Evolutionary conservation across 2,888 invertebrate genomes (phyloP).

Genomic region (Adelphocoris suturalis): DNA sequence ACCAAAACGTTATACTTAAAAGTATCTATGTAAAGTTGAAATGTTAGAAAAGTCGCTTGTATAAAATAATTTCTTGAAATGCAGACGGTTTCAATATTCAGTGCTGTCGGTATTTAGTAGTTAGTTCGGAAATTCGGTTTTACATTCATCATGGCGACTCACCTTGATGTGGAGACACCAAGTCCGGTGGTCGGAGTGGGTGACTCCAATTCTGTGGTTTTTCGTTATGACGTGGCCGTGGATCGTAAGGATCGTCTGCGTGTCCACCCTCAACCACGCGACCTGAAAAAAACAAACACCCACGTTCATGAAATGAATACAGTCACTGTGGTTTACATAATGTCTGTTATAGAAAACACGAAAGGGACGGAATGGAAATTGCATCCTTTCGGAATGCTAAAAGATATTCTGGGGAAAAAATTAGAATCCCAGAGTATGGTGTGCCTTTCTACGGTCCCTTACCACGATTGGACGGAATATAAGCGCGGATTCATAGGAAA

Average conservation of each 20-base stretch:
- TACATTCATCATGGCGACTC: neutral
- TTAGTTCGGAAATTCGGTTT: no score
- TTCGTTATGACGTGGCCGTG: slow-evolving; percentile 94
- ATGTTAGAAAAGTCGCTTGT: no score
- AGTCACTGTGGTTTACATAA: slow-evolving; percentile 59
- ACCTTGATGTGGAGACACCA: slow-evolving; percentile 91
- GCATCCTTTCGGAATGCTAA: neutral
- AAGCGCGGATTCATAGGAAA: no score
- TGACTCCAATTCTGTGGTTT: slow-evolving; percentile 90
- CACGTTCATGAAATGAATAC: neutral
- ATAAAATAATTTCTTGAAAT: no score
- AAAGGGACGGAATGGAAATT: neutral
- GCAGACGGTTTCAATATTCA: no score
- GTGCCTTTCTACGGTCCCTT: no score
- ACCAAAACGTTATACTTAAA: no score
- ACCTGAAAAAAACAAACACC: slow-evolving; percentile 81
- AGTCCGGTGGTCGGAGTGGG: slow-evolving; percentile 90
- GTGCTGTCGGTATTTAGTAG: no score
- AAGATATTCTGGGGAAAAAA: no score
- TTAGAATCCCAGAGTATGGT: no score
- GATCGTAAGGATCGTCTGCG: slow-evolving; percentile 93
- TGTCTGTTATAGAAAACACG: neutral
- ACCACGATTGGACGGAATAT: no score
- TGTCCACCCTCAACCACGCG: slow-evolving; percentile 93
- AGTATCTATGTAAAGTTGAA: no score